Evolutionary conservation across 2,888 invertebrate genomes (phyloP), one percentile per base, ranked within the genome.

Genomic region (Acleris sparsana): DNA sequence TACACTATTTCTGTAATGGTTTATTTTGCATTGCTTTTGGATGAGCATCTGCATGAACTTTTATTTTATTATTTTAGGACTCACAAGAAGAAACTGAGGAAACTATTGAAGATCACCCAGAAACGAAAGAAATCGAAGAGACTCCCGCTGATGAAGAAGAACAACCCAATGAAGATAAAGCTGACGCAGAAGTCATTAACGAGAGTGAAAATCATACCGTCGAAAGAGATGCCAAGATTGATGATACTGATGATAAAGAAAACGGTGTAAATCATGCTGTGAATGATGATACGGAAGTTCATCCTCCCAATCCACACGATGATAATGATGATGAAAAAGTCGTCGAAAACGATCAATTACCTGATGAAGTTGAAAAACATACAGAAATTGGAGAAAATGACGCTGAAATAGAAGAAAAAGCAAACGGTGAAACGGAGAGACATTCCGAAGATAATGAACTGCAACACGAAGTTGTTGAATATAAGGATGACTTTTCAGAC

Each of bases 1-100:
- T 70, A 75, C 75, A 80, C 72, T 77, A 79, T 80, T 82, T 80
- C 80, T 74, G 61, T 85, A 83, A 79, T 69, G 60, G 72, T 88
- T 89, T 71, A 39, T 77, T 87, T 92, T 90, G 92, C 92, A 75
- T 79, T 78, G 92, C 92, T 92, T 91, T 74, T 85, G 80, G 71
- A 75, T 77, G 78, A 84, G 85, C 86, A 86, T 88, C 80, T 88
- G 90, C 90, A 89, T 90, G 90, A 87, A 80, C 70, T 77, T 82
- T 85, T 79, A 80, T 79, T 83, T 86, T 72, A 88, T 74, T 68
- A 81, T 91, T 90, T 86, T 90, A 91, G 90, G 88, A 80, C 73
- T 73, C 84, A 68, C 80, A 83, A 72, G 76, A 43, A 16, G 57
- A 69, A 48, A 20, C 22, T 43, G 48, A 29, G 17, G 48, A 17